Base-by-base conservation (phyloP, 2,888 invertebrate genomes). In the Xestia c-nigrum region DNA sequence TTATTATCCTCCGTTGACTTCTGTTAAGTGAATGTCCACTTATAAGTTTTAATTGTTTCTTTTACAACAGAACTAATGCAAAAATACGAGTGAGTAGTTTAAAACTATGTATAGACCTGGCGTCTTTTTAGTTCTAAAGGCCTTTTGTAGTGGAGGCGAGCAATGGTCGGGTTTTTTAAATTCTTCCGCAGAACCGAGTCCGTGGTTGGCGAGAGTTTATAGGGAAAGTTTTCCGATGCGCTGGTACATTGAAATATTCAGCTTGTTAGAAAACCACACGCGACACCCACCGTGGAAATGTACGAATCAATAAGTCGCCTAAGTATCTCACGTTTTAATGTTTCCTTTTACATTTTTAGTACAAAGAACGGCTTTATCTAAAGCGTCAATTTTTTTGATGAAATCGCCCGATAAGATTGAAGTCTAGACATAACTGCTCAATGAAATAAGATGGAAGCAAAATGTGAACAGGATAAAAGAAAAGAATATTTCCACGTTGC, bases 221-320 rank as follows among this genome's bases (percentile, higher is more conserved):
- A 86, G 85, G 85, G 78, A 88, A 92, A 92, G 89, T 93, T 92
- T 79, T 14, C 63, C 85, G 88, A 89, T 91, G 90, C 89, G 89
- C 88, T 86, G 87, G 84, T 87, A 76, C 87, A 86, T 89, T 92
- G 89, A 92, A 93, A 92, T 93, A 94, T 94, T 93, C 89, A 94
- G 89, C 91, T 90, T 90, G 91, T 92, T 91, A 89, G 87, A 86
- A 89, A 92, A 89, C 89, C 89, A 78, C 89, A 82, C 80, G 86
- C 76, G 83, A 86, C 84, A 86, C 81, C 82, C 19, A 80, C 80
- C 78, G 38, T 46, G 85, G 73, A 87, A 87, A 87, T 81, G 80
- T 79, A 85, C 82, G 87, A 91, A 90, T 91, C 89, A 87, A 90
- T 90, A 90, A 87, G 84, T 68, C 74, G 31, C 46, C 66, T 64